A percentile compares a stretch with the other conserved stretches of the same genome.
Evolutionary conservation across 2,113 vertebrate species (phyloP).

Genomic region (Chascanopsetta lugubris): DNA sequence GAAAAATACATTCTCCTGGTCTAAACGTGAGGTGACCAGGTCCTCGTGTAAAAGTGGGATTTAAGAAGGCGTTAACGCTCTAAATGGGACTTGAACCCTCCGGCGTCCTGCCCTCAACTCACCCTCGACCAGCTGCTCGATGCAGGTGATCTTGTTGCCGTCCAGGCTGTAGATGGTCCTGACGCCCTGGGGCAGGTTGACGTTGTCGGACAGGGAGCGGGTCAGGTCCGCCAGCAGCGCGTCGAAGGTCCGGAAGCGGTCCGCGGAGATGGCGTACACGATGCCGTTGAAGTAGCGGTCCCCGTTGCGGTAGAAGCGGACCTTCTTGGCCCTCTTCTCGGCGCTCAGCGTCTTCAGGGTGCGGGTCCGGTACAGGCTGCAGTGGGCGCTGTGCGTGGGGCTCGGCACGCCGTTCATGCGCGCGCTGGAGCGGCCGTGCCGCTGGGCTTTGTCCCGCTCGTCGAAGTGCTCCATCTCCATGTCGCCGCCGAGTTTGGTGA

Average conservation of each 20-base stretch:
- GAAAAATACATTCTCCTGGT: too few relatives aligned
- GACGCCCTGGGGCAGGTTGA: slow-evolving; percentile 97
- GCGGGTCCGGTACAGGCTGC: slow-evolving; percentile 96
- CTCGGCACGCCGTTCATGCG: slow-evolving; percentile 93
- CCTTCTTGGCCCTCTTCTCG: slow-evolving; percentile 97
- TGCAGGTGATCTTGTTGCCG: slow-evolving; percentile 88
- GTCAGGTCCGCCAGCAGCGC: slow-evolving; percentile 96
- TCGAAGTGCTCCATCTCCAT: slow-evolving; percentile 99
- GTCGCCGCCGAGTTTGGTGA: slow-evolving; percentile 82
- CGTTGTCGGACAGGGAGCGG: slow-evolving; percentile 96
- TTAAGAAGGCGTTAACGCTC: too few relatives aligned
- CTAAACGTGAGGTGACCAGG: too few relatives aligned
- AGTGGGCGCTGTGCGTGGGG: slow-evolving; percentile 97
- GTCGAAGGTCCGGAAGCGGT: slow-evolving; percentile 94
- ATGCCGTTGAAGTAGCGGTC: slow-evolving; percentile 98
- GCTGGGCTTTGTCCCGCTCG: slow-evolving; percentile 90
- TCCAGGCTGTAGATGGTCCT: slow-evolving; percentile 95
- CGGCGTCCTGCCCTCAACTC: too few relatives aligned
- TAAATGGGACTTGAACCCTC: neutral
- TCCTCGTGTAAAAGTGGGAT: too few relatives aligned
- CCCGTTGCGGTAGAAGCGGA: slow-evolving; percentile 97
- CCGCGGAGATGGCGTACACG: slow-evolving; percentile 93
- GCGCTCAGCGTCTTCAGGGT: slow-evolving; percentile 93
- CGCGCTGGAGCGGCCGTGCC: slow-evolving; percentile 85
- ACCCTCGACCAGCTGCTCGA: slow-evolving; percentile 96